Conservation (phyloP, 2,888 invertebrate genomes). For the Arctia plantaginis region DNA sequence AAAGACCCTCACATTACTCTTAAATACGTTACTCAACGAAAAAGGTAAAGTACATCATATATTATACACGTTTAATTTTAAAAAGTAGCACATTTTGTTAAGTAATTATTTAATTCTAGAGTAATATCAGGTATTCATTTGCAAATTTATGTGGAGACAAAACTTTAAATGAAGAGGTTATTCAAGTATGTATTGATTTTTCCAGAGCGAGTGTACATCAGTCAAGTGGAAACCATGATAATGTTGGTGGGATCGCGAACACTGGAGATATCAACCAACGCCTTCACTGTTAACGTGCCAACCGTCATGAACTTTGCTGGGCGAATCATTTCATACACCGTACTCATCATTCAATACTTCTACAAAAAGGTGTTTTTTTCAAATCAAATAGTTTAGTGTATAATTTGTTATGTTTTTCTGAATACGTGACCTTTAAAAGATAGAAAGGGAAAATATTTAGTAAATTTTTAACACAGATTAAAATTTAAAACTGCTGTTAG, state of each 20-base stretch:
- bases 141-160: background rate
- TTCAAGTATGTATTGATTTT: slow-evolving; percentile 23
- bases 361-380: slow-evolving; percentile 54
- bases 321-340: slow-evolving; percentile 64
- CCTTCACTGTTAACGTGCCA: slow-evolving; percentile 61
- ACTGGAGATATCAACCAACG: slow-evolving; percentile 63
- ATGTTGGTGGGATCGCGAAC: slow-evolving; percentile 62
- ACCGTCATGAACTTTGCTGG: slow-evolving; percentile 63
- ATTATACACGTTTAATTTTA: background rate
- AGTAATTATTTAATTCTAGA: background rate
- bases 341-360: slow-evolving; percentile 71
- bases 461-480: no score
- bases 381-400: slow-evolving; percentile 24
- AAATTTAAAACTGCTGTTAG: no score
- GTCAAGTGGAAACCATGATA: slow-evolving; percentile 66
- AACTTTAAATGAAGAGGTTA: background rate
- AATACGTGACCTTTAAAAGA: no score
- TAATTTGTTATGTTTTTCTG: no score
- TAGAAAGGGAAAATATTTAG: no score
- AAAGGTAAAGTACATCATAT: slow-evolving; percentile 49
- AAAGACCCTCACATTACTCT: slow-evolving; percentile 56
- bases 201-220: slow-evolving; percentile 60
- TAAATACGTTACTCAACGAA: slow-evolving; percentile 56
- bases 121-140: background rate
- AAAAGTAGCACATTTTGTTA: background rate